Evolutionary conservation across 1,140 invertebrate genomes (phyloP).

Genomic region (Pseudobourletiella spinata): DNA sequence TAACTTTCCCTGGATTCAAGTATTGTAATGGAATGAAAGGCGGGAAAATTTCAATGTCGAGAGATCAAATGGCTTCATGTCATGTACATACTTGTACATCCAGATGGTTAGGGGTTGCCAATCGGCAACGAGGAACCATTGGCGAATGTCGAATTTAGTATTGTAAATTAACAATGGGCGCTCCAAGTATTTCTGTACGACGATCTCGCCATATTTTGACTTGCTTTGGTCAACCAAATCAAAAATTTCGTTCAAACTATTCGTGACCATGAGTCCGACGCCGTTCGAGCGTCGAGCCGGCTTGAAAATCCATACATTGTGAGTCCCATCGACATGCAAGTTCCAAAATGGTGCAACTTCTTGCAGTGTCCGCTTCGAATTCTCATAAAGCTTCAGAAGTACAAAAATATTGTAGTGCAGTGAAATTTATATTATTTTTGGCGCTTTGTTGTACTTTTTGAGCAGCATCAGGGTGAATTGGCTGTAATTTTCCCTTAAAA

Average conservation of each 20-base stretch:
- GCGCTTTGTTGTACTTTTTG: conserved; percentile 42
- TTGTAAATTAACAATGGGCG: conserved; percentile 60
- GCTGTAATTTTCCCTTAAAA: neutral
- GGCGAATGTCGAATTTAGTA: conserved; percentile 85
- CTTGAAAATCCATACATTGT: conserved; percentile 46
- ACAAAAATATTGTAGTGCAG: neutral
- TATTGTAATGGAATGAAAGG: too few relatives aligned
- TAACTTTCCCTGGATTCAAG: conserved; percentile 67
- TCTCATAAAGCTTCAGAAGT: conserved; percentile 24
- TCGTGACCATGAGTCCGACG: neutral
- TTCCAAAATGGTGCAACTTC: conserved; percentile 55
- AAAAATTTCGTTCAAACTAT: neutral
- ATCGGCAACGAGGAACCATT: conserved; percentile 83
- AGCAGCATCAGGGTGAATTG: conserved; percentile 38
- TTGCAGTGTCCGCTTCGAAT: conserved; percentile 46
- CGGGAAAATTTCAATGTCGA: too few relatives aligned
- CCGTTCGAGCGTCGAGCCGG: neutral
- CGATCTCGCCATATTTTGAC: conserved; percentile 51
- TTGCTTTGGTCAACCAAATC: neutral
- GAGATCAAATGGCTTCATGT: too few relatives aligned
- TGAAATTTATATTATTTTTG: conserved; percentile 8
- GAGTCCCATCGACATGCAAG: conserved; percentile 61
- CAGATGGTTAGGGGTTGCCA: conserved; percentile 82
- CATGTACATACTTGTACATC: conserved; percentile 68
- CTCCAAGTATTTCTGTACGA: conserved; percentile 44